Percentiles rank a stretch among this genome's conserved stretches.
These are phyloP conservation scores for Gymnoscelis rufifasciata DNA, from an alignment of 2,888 invertebrate species.

Conservation along the genomic window DNA sequence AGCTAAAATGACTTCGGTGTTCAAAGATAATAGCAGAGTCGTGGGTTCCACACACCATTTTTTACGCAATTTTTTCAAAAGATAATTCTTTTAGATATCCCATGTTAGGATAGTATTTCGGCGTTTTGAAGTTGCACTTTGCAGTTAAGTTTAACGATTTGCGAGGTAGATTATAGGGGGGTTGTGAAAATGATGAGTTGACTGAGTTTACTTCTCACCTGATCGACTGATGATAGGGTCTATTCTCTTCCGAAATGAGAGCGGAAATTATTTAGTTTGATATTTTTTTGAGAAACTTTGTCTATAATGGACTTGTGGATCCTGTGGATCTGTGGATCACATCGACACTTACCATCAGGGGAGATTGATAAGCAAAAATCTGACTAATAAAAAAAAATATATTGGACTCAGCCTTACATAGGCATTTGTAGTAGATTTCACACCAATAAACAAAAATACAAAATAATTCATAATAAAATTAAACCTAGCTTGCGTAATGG, in stretches of 20 bases:
- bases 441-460: too few species aligned
- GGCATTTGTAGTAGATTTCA: too few species aligned
- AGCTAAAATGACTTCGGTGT: slow-evolving; percentile 79
- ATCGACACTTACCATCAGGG: too few species aligned
- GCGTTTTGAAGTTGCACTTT: slow-evolving; percentile 31
- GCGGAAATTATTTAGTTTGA: too few species aligned
- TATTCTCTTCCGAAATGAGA: neutral
- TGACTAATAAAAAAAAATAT: too few species aligned
- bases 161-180: slow-evolving; percentile 16
- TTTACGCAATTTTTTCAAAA: slow-evolving; percentile 58
- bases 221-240: neutral
- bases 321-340: too few species aligned
- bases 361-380: too few species aligned
- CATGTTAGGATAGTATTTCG: slow-evolving; percentile 65
- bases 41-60: slow-evolving; percentile 63
- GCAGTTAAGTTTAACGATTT: slow-evolving; percentile 29
- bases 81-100: slow-evolving; percentile 71
- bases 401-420: too few species aligned
- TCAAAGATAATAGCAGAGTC: slow-evolving; percentile 71
- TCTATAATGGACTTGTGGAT: too few species aligned
- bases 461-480: too few species aligned
- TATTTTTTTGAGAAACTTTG: too few species aligned
- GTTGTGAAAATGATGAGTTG: slow-evolving; percentile 5
- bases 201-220: slow-evolving; percentile 7
- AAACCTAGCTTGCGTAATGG: too few species aligned